Percentiles rank a stretch among this genome's conserved stretches.
Conservation (phyloP, 64 coral and sea anemone species). For the Montipora cactus region DNA sequence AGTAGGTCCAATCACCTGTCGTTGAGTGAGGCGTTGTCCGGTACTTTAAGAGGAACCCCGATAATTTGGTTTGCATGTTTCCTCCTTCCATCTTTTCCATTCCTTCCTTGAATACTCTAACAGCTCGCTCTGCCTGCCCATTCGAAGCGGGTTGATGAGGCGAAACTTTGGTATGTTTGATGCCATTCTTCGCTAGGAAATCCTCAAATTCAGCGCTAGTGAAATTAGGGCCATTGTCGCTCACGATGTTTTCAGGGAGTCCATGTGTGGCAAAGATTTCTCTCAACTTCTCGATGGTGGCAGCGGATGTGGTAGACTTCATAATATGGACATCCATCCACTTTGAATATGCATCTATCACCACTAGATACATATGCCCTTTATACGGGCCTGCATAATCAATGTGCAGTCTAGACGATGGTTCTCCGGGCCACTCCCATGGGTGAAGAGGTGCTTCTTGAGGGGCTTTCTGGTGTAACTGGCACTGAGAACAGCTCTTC, state of each 20-base stretch:
- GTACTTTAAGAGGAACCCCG: constrained; percentile 39
- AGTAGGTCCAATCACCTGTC: constrained; percentile 32
- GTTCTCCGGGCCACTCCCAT: neutral
- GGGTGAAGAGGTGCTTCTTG: neutral
- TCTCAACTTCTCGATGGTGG: constrained; percentile 2
- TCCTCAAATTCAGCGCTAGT: constrained; percentile 49
- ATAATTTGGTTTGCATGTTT: constrained; percentile 5
- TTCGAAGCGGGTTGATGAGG: constrained; percentile 50
- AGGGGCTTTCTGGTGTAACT: neutral
- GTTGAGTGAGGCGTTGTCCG: constrained; percentile 49
- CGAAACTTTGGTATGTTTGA: constrained; percentile 28
- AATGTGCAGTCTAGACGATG: neutral
- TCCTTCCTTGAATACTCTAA: constrained; percentile 31
- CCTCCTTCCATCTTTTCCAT: constrained; percentile 32
- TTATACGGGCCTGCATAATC: neutral
- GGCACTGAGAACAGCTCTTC: neutral
- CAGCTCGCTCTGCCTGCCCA: constrained; percentile 33
- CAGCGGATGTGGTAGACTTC: neutral
- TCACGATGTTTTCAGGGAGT: neutral
- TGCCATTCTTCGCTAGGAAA: constrained; percentile 29
- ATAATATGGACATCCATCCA: constrained; percentile 4
- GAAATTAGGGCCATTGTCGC: constrained; percentile 41
- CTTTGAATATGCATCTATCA: neutral
- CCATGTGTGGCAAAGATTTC: constrained; percentile 17
- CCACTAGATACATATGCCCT: too few species aligned